Evolutionary conservation across 2,797 vertebrate genomes (phyloP).

Genomic region (Garrulus glandarius): DNA sequence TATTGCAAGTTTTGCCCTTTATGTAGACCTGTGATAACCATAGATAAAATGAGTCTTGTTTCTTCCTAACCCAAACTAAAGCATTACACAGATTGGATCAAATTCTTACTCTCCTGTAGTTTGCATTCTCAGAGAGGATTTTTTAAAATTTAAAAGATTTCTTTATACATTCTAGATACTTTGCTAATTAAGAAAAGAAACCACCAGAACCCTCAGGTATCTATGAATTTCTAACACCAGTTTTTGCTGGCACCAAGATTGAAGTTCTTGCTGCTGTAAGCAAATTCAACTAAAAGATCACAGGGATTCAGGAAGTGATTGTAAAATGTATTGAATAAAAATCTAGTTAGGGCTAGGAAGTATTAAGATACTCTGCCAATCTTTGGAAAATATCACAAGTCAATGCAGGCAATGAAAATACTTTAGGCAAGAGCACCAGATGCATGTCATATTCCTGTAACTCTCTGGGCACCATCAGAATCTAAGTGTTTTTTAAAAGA

Average conservation of each 20-base stretch:
- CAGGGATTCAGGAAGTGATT: neutral
- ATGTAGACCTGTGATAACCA: neutral
- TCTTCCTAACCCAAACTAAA: neutral
- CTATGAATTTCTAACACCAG: neutral
- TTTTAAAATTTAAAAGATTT: neutral
- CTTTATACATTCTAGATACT: neutral
- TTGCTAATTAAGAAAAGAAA: neutral
- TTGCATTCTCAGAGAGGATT: neutral
- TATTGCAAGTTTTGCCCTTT: neutral
- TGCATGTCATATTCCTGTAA: neutral
- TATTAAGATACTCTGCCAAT: neutral
- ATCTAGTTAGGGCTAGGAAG: neutral
- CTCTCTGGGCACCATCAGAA: neutral
- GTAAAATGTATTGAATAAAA: neutral
- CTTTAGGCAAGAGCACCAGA: neutral
- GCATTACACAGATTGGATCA: neutral
- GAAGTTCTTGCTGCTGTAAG: neutral
- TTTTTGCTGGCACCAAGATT: neutral
- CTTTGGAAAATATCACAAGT: neutral
- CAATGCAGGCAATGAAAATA: neutral
- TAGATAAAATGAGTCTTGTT: neutral
- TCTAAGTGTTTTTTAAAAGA: neutral
- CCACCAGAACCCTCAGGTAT: neutral
- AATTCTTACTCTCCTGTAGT: neutral
- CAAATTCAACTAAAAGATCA: neutral